Base-by-base conservation (phyloP, 2,113 vertebrate species). In the Esox niger region DNA sequence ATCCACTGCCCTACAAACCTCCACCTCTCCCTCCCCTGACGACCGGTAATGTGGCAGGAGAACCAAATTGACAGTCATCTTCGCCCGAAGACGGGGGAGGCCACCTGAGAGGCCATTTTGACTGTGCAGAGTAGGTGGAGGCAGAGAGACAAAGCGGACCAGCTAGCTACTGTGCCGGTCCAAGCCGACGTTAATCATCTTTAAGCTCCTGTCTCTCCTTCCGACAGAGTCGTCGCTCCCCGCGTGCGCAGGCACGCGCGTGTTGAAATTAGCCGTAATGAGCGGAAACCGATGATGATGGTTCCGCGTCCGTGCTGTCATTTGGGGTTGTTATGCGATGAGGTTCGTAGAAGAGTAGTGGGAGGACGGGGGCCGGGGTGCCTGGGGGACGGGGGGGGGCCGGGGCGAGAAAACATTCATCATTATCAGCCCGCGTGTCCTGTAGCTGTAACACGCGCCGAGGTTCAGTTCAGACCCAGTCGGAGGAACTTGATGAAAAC, bases 51-150 rank as follows among this genome's bases (percentile, higher is more conserved):
- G 93, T 95, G 94, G 93, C 95, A 95, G 92, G 93, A 93, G 95
- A 95, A 95, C 92, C 94, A 96, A 96, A 96, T 94, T 95, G 94
- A 95, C 93, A 91, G 93, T 93, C 94, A 92, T 95, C 92, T 95
- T 93, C 91, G 81, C 82, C 95, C 93, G 93, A 94, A 86, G 82
- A 93, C 87, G 93, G 93, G 93, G 91, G 85, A 83, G 84, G 82
- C 65, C 91, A 94, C 95, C 65, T 62, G 93, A 95, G 96, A 91
- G 93, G 88, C 91, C 89, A 90, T 94, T 94, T 93, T 93, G 77
- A 92, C 91, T 93, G 93, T 94, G 93, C 92, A 93, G 90, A 95
- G 93, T 93, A 95, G 94, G 91, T 76, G 90, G 93, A 89, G 91
- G 86, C 92, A 92, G 93, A 92, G 90, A 89, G 91, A 91, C 13